These are phyloP conservation scores for Xiphias gladius DNA, from an alignment of 2,113 vertebrate species.

Conservation along the genomic window DNA sequence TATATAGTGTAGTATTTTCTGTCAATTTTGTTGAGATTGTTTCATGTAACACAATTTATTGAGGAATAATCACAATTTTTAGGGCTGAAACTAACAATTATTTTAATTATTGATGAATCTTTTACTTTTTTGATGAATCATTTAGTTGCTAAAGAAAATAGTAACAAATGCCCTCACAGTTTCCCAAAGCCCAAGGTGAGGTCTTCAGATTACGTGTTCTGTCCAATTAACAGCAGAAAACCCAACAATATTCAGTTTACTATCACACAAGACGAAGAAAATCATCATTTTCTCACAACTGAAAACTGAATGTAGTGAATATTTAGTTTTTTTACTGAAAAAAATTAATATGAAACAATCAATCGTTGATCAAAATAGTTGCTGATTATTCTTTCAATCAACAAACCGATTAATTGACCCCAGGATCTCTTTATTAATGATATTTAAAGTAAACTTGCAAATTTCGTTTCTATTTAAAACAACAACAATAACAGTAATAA, in stretches of 20 bases:
- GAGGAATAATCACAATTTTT: neutral
- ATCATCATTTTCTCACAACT: neutral
- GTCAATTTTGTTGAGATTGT: neutral
- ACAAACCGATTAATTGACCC: too few species aligned
- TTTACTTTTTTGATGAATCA: neutral
- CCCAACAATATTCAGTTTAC: too few species aligned
- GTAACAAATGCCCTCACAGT: neutral
- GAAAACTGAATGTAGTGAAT: too few species aligned
- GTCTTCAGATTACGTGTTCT: too few species aligned
- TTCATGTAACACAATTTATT: neutral
- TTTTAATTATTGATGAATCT: neutral
- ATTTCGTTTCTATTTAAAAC: too few species aligned
- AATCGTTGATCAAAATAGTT: neutral
- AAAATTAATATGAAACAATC: too few species aligned
- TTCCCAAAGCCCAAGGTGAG: neutral
- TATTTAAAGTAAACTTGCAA: too few species aligned
- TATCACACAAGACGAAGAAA: neutral
- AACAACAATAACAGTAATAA: too few species aligned
- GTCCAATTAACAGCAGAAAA: too few species aligned
- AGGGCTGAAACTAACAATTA: neutral
- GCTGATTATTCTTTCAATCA: too few species aligned
- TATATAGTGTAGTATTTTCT: neutral
- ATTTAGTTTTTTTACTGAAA: too few species aligned
- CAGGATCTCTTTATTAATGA: too few species aligned
- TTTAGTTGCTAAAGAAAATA: neutral